Evolutionary conservation across 37 sponge, comb jelly and placozoan species (phyloP).

Genomic region (Axinella damicornis): DNA sequence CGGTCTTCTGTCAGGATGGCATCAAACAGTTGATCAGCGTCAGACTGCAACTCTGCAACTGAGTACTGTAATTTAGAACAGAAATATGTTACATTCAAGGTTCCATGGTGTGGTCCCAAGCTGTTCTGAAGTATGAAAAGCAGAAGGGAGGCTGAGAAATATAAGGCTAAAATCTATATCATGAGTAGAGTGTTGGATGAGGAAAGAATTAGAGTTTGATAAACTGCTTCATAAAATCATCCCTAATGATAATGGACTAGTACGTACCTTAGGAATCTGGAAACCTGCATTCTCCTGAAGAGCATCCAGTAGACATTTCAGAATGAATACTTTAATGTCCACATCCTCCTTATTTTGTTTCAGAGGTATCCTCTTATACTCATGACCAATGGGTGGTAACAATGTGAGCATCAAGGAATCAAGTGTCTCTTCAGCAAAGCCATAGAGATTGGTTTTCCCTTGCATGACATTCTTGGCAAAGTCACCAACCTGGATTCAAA

Average conservation of each 20-base stretch:
- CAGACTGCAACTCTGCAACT: neutral
- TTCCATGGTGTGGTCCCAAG: too few species aligned
- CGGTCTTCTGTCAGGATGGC: neutral
- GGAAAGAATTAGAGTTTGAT: neutral
- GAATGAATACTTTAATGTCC: constrained; percentile 10
- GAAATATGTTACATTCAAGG: too few species aligned
- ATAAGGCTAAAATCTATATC: too few species aligned
- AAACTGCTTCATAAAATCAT: too few species aligned
- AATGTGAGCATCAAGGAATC: constrained; percentile 61
- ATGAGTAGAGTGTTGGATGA: neutral
- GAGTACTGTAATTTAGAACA: neutral
- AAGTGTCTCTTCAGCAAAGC: constrained; percentile 37
- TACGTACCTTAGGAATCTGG: neutral
- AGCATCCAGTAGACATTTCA: constrained; percentile 13
- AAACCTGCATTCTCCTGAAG: neutral
- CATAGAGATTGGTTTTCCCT: constrained; percentile 35
- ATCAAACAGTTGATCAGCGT: constrained; percentile 11
- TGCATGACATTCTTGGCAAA: too few species aligned
- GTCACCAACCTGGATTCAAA: too few species aligned
- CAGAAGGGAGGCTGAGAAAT: too few species aligned
- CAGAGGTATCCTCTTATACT: too few species aligned
- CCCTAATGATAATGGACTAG: too few species aligned
- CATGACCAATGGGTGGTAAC: constrained; percentile 30
- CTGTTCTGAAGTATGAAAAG: neutral
- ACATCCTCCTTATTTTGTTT: neutral